Base-by-base conservation (phyloP, 2,113 vertebrate genomes). In the Ptychochromis oligacanthus region DNA sequence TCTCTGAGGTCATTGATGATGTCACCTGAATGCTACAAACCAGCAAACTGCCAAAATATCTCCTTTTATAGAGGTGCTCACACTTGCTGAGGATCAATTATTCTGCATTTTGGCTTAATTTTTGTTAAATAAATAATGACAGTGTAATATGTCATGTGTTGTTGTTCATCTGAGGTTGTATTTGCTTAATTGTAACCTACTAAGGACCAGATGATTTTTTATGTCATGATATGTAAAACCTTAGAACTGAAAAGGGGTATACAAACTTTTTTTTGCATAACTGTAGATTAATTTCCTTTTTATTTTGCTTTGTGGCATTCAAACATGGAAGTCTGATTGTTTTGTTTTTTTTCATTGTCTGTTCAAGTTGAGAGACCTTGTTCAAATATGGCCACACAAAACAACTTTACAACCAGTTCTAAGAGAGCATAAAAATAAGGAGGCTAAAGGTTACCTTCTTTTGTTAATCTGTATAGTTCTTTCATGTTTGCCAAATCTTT, bases 281-380 rank as follows among this genome's bases (percentile, higher is more conserved):
- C 38, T 40, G 9, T 43, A 43, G 12, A 43, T 13, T 40, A 10
- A 11, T 11, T 64, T 40, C 20, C 20, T 36, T 40, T 43, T 40
- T 24, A 65, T 65, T 65, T 65, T 65, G 36, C 62, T 65, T 7
- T 24, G 43, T 43, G 13, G 8, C 36, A 15, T 24, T 65, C 22
- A 43, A 65, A 65, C 22, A 65, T 65, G n/a, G 2, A 43, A 65
- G 7, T 13, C 36, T n/a, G 22, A 40, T 36, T 24, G 36, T 40
- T 40, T 15, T 15, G 7, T 43, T 12, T 13, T 22, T n/a, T 65
- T n/a, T 43, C 4, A 13, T 24, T 43, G 38, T 11, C 10, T 34
- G 9, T 64, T 64, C 40, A 64, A 64, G 1, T 17, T 43, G 36
- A 1, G 0, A 65, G 2, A 43, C 2, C 43, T 24, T 43, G n/a